These are phyloP conservation scores for Ostrea edulis DNA, from an alignment of 1,140 invertebrate species.

Conservation along the genomic window DNA sequence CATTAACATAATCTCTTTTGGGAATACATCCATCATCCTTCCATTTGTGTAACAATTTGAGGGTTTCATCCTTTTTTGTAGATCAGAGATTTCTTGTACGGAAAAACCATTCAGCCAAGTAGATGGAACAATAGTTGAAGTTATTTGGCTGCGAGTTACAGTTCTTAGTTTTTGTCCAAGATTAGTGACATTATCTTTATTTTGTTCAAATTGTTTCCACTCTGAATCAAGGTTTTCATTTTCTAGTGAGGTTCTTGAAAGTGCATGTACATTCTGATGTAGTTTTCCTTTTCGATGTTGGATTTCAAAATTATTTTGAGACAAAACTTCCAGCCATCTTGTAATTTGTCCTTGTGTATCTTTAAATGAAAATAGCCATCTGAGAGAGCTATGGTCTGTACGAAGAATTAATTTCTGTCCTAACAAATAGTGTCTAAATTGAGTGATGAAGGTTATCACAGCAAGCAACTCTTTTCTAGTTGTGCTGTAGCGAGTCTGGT, in stretches of 20 bases:
- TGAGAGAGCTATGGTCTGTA: too few species aligned
- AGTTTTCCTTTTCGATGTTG: too few species aligned
- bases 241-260: neutral
- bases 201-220: conserved; percentile 37
- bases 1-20: neutral
- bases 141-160: too few species aligned
- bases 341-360: too few species aligned
- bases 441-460: conserved; percentile 46
- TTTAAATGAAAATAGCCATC: too few species aligned
- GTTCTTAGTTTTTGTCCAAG: too few species aligned
- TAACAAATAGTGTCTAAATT: conserved; percentile 43
- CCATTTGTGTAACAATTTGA: conserved; percentile 39
- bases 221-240: conserved; percentile 6
- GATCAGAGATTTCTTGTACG: neutral
- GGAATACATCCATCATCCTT: neutral
- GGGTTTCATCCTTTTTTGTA: neutral
- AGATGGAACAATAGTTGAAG: too few species aligned
- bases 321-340: too few species aligned
- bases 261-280: too few species aligned
- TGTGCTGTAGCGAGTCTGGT: conserved; percentile 34
- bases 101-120: too few species aligned
- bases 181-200: neutral
- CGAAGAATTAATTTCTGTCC: conserved; percentile 38
- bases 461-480: conserved; percentile 46
- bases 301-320: too few species aligned